A percentile compares a stretch with the other conserved stretches of the same genome.
These are phyloP conservation scores for Rosalia funebris DNA, from an alignment of 2,888 invertebrate species.

Conservation along the genomic window DNA sequence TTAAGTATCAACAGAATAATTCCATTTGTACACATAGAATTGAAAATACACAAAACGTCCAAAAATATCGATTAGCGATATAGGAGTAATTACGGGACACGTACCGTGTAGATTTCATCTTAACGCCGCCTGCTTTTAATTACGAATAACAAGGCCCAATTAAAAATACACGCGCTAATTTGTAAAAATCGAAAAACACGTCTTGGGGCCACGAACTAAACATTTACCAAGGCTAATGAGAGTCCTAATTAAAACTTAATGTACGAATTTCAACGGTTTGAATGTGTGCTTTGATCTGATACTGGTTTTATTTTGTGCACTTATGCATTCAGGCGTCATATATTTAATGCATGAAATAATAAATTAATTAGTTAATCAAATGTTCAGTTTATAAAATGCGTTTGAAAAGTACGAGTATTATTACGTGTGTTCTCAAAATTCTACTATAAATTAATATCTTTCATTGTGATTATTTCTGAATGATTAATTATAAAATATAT, in stretches of 20 bases:
- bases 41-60: too few species aligned
- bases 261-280: constrained; percentile 28
- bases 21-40: not conserved
- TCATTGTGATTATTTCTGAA: too few species aligned
- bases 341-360: too few species aligned
- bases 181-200: constrained; percentile 44
- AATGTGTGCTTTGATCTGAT: constrained; percentile 18
- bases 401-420: too few species aligned
- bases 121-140: constrained; percentile 19
- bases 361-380: too few species aligned
- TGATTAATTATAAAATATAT: too few species aligned
- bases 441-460: too few species aligned
- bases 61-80: not conserved
- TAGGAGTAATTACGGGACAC: constrained; percentile 13
- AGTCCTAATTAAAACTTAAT: constrained; percentile 31
- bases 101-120: constrained; percentile 19
- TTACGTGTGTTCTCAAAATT: too few species aligned
- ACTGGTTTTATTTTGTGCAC: constrained; percentile 1
- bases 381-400: too few species aligned
- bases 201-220: constrained; percentile 22
- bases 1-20: not conserved
- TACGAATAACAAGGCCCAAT: constrained; percentile 34
- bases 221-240: constrained; percentile 30
- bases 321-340: not conserved
- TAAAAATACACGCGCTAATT: constrained; percentile 45